Conservation (phyloP, 35 echinoderm and acorn worm genomes). For the Ophioderma brevispina region DNA sequence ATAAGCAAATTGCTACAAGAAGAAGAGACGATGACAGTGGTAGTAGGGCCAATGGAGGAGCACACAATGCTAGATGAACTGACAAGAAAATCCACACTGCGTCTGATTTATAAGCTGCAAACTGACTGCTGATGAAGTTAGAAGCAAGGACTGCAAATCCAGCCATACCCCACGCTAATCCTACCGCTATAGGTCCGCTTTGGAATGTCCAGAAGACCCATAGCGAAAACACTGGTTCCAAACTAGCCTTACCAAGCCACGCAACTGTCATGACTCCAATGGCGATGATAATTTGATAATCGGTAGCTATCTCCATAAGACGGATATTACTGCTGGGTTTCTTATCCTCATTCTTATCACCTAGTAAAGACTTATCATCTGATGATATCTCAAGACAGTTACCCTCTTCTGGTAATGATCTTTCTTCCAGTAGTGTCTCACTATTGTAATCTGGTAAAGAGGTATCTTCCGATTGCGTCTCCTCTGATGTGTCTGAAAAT, state of each 20-base stretch:
- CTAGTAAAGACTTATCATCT: too few species aligned
- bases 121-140: neutral
- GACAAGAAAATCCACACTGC: neutral
- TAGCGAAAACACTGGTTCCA: neutral
- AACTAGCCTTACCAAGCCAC: neutral
- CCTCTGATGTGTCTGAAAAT: too few species aligned
- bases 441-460: too few species aligned
- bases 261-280: neutral
- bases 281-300: neutral
- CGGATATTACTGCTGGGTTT: too few species aligned
- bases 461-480: too few species aligned
- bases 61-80: neutral
- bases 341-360: too few species aligned
- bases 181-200: neutral
- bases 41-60: neutral
- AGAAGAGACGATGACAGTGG: neutral
- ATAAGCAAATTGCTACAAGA: neutral
- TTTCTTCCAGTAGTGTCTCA: too few species aligned
- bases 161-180: neutral
- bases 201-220: neutral
- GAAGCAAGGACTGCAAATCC: neutral
- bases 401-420: too few species aligned
- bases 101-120: neutral
- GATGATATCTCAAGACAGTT: too few species aligned
- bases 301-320: neutral